These are phyloP conservation scores for Thaleichthys pacificus DNA, from an alignment of 2,797 vertebrate species.

Conservation along the genomic window DNA sequence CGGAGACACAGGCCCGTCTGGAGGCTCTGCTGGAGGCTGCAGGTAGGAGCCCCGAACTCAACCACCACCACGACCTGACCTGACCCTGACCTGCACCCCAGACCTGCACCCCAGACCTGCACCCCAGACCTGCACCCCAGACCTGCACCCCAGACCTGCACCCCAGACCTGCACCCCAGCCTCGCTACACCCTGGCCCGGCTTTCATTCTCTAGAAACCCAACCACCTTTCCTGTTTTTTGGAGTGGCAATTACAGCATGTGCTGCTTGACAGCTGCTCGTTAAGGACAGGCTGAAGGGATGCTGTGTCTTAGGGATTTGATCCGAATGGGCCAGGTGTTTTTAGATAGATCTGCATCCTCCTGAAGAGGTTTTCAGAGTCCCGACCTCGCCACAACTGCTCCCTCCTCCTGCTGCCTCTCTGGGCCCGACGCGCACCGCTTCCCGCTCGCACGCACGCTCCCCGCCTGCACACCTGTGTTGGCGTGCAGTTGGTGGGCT, in stretches of 20 bases:
- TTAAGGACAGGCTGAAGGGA: too few species aligned
- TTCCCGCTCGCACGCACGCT: too few species aligned
- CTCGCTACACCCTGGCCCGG: not conserved
- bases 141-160: not conserved
- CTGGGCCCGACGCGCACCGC: not conserved
- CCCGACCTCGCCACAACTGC: not conserved
- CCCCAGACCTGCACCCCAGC: not conserved
- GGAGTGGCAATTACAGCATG: not conserved
- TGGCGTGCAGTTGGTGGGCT: not conserved
- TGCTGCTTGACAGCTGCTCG: too few species aligned
- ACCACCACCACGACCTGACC: not conserved
- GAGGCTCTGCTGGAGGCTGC: conserved; percentile 98
- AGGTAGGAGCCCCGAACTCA: conserved; percentile 72
- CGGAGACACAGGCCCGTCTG: conserved; percentile 96
- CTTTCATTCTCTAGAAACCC: too few species aligned
- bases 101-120: conserved; percentile 1
- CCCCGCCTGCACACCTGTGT: not conserved
- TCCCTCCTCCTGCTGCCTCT: not conserved
- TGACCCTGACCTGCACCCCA: not conserved
- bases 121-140: not conserved
- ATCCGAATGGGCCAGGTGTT: too few species aligned
- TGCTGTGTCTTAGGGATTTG: too few species aligned
- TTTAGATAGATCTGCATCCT: not conserved
- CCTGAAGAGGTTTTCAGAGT: not conserved
- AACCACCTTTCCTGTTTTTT: not conserved